Percentiles rank a stretch among this genome's conserved stretches.
Evolutionary conservation across 2,888 invertebrate genomes (phyloP).

Genomic region (Agrotis clavis): DNA sequence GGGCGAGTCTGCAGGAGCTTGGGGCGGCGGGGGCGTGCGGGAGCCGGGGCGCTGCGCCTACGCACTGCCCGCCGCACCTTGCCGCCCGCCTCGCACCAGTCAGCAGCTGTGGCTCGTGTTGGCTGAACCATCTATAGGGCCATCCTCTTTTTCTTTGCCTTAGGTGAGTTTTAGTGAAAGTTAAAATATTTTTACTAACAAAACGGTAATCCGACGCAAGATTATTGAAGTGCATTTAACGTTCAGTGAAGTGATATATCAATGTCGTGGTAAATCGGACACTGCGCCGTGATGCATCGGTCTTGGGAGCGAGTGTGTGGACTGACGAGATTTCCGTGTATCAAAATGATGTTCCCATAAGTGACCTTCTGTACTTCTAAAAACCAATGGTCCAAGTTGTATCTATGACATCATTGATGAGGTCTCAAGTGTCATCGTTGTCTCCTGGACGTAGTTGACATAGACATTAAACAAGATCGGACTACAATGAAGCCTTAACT

Average conservation of each 20-base stretch:
- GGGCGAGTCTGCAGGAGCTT: slow-evolving; percentile 56
- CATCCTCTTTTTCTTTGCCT: slow-evolving; percentile 88
- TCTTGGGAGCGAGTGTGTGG: slow-evolving; percentile 62
- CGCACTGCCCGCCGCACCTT: slow-evolving; percentile 88
- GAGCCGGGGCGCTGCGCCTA: slow-evolving; percentile 80
- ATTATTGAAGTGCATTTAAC: slow-evolving; percentile 73
- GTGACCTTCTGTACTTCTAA: slow-evolving; percentile 53
- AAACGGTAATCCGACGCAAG: slow-evolving; percentile 59
- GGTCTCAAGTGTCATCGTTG: slow-evolving; percentile 27
- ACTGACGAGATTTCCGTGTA: slow-evolving; percentile 53
- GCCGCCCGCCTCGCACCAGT: slow-evolving; percentile 89
- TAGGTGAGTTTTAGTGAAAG: slow-evolving; percentile 87
- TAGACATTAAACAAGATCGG: slow-evolving; percentile 20
- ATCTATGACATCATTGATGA: slow-evolving; percentile 45
- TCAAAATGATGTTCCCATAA: slow-evolving; percentile 49
- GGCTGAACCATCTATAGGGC: slow-evolving; percentile 93
- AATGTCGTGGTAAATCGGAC: slow-evolving; percentile 71
- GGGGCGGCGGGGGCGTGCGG: slow-evolving; percentile 62
- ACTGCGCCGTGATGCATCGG: slow-evolving; percentile 71
- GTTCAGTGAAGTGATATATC: slow-evolving; percentile 86
- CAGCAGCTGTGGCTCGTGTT: slow-evolving; percentile 91
- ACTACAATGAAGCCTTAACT: neutral
- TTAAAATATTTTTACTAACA: slow-evolving; percentile 74
- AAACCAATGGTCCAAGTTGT: slow-evolving; percentile 12
- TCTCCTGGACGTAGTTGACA: slow-evolving; percentile 12